A percentile compares a stretch with the other conserved stretches of the same genome.
Evolutionary conservation across 2,797 vertebrate species (phyloP).

Genomic region (Halcyon leucocephala): DNA sequence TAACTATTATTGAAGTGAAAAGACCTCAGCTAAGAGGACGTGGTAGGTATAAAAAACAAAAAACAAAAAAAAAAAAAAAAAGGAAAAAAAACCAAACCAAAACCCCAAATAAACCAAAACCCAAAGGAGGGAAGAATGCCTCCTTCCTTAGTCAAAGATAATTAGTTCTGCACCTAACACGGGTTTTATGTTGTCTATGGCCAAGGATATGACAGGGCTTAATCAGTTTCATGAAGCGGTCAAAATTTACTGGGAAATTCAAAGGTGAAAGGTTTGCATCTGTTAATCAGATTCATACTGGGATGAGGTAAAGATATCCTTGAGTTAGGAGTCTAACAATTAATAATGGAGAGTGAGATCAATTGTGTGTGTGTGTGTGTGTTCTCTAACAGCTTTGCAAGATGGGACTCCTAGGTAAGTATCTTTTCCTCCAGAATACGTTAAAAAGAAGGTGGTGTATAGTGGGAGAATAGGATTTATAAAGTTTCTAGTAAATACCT

Average conservation of each 20-base stretch:
- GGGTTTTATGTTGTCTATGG: background rate
- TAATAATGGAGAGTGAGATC: background rate
- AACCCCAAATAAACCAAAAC: background rate
- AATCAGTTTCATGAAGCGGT: conserved; percentile 36
- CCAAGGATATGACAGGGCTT: background rate
- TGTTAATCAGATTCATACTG: background rate
- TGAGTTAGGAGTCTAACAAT: conserved; percentile 8
- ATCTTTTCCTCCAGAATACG: background rate
- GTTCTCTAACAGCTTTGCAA: background rate
- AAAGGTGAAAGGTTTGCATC: conserved; percentile 44
- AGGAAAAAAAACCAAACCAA: no score
- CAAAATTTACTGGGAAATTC: conserved; percentile 25
- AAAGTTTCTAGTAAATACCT: background rate
- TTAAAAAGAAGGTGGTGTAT: background rate
- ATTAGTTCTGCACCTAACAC: background rate
- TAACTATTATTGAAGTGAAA: background rate
- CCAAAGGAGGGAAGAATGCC: background rate
- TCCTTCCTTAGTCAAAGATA: background rate
- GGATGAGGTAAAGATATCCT: conserved; percentile 3
- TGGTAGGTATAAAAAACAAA: background rate
- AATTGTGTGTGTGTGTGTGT: background rate
- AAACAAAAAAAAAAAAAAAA: no score
- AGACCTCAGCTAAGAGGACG: background rate
- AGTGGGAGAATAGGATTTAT: background rate
- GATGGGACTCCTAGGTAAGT: background rate